Conservation (phyloP, 2,113 vertebrate genomes). For the Oostethus manadensis region DNA sequence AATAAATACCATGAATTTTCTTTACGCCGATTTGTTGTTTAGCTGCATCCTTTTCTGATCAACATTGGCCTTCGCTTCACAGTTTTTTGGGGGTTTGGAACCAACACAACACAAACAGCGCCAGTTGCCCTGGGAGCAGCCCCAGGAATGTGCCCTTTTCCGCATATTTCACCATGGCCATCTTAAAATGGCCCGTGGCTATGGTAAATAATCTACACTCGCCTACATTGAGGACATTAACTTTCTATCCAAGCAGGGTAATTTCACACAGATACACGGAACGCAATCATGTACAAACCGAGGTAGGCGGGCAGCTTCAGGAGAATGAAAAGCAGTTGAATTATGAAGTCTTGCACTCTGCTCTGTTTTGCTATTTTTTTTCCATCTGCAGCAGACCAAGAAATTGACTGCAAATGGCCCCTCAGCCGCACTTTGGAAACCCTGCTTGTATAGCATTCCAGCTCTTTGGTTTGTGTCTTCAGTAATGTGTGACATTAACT, state of each 20-base stretch:
- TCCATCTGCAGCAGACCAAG: too few species aligned
- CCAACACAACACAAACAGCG: slow-evolving; percentile 48
- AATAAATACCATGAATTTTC: too few species aligned
- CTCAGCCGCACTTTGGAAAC: too few species aligned
- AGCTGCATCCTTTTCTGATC: slow-evolving; percentile 1
- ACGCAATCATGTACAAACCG: slow-evolving; percentile 2
- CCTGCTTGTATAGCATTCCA: too few species aligned
- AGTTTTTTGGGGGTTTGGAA: slow-evolving; percentile 40
- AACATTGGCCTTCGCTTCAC: slow-evolving; percentile 38
- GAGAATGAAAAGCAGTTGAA: slow-evolving; percentile 1
- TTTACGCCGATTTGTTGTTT: too few species aligned
- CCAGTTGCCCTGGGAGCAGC: slow-evolving; percentile 26
- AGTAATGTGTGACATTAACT: too few species aligned
- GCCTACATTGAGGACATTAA: slow-evolving; percentile 5
- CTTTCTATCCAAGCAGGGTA: slow-evolving; percentile 15
- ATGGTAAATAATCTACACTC: slow-evolving; percentile 22
- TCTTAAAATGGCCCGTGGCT: slow-evolving; percentile 27
- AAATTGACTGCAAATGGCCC: too few species aligned
- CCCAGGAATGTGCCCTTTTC: slow-evolving; percentile 26
- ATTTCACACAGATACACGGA: slow-evolving; percentile 16
- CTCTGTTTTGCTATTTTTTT: too few species aligned
- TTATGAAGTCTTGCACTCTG: neutral
- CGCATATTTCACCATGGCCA: slow-evolving; percentile 41
- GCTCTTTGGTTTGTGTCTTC: too few species aligned
- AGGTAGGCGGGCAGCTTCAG: neutral